Evolutionary conservation across 2,888 invertebrate species (phyloP), one percentile per base, ranked within the genome.

Genomic region (Xestoiulus laeticollis): DNA sequence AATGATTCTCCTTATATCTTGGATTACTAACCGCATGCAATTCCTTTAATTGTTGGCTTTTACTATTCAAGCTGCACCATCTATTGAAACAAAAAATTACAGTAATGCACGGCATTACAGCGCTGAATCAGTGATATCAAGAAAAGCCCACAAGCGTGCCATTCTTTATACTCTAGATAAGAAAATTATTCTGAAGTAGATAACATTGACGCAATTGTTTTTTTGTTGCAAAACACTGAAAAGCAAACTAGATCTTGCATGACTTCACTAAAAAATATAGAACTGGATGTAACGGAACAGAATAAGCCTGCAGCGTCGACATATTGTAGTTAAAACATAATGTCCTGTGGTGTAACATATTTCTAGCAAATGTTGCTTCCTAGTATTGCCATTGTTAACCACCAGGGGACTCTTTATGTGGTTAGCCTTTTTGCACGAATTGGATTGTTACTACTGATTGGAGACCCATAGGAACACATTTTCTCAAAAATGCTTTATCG

Each of bases 141-240:
- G 22, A 26, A 26, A 68, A 68, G 26, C 68, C 68, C 68, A 26
- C 68, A 26, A 68, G 68, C 68, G 68, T 68, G 68, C 68, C 68
- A 19, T 68, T 22, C 68, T 68, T 68, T 26, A 22, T 68, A 68
- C 26, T 19, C 19, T n/a, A 68, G 68, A 68, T 68, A 68, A 68
- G 68, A 68, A 26, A 68, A 68, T 68, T 68, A 68, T 68, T 68
- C 68, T 8, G 26, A 68, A 22, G 68, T 26, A 22, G 68, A 68
- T 68, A 68, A 68, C 68, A 68, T 68, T 68, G 68, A 68, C 68
- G 68, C 5, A 68, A 68, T 68, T 68, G 68, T 68, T 68, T 68
- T 59, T 68, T 68, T 68, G 22, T 68, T 10, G 68, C 68, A 10
- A 68, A 68, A 68, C 68, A 10, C 26, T 26, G 22, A 68, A 68